Conservation (phyloP, 1,140 invertebrate genomes). For the Drosophila nigromelanica region DNA sequence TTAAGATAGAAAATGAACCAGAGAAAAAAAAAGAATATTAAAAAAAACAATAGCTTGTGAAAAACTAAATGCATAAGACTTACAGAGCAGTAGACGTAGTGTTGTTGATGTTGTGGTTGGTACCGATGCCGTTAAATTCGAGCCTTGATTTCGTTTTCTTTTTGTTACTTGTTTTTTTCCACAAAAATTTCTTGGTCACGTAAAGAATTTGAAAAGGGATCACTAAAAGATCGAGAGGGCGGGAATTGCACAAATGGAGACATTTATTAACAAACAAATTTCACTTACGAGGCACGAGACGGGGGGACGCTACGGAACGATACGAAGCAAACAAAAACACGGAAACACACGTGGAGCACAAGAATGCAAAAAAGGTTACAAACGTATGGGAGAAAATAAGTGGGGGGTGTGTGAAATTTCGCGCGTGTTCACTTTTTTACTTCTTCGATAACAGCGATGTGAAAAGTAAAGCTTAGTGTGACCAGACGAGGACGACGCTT, state of each 20-base stretch:
- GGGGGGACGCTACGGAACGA: constrained; percentile 9
- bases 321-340: constrained; percentile 20
- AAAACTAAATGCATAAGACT: constrained; percentile 41
- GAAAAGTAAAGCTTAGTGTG: constrained; percentile 7
- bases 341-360: constrained; percentile 44
- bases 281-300: constrained; percentile 7
- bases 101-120: constrained; percentile 18
- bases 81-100: constrained; percentile 39
- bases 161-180: constrained; percentile 20
- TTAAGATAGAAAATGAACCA: not conserved
- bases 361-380: constrained; percentile 39
- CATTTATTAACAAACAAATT: constrained; percentile 26
- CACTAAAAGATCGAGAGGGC: constrained; percentile 11
- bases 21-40: no score
- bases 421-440: constrained; percentile 32
- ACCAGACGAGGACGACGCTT: constrained; percentile 5
- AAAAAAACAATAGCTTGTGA: constrained; percentile 19
- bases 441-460: constrained; percentile 11
- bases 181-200: constrained; percentile 39
- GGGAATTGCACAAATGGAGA: constrained; percentile 22
- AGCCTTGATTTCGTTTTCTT: not conserved
- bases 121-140: constrained; percentile 19
- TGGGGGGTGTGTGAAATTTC: constrained; percentile 6
- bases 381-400: constrained; percentile 2
- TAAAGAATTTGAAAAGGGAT: constrained; percentile 27